Base-by-base conservation (phyloP, 2,888 invertebrate genomes). In the Acanthopleura granulata region DNA sequence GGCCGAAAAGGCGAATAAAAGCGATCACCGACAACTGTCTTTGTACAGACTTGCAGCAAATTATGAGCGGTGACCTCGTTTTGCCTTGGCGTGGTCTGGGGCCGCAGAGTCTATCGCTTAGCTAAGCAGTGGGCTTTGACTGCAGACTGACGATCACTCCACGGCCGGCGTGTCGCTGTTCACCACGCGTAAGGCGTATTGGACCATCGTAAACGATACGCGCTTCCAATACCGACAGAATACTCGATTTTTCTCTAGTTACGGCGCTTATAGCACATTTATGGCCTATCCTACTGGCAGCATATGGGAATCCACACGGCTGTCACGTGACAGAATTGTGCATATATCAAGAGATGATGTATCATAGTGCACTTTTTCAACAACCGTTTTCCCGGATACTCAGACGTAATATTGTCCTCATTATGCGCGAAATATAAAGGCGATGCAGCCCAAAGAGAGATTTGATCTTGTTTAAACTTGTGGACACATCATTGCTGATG, bases 31-130 rank as follows among this genome's bases (percentile, higher is more conserved):
- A 6, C 40, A 40, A 66, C 18, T 66, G 16, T 25, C 16, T 66
- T 27, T 29, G 71, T n/a, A 49, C 71, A 49, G 40, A n/a, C 49
- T 71, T 25, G n/a, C 22, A 66, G 66, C 66, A 66, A 27, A 66
- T 27, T 27, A 27, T 66, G 29, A 12, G 29, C 6, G 18, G 22
- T 66, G 66, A 66, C 66, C 66, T 66, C 22, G 22, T 66, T 66
- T 66, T 66, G 66, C 66, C 66, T 66, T 66, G 66, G 66, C 66
- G 66, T 66, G 66, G 66, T 66, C 66, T 66, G 66, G 66, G 29
- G 29, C 66, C 18, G 66, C 25, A 12, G 66, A 40, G 57, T 57
- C 57, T 57, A 57, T 57, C 57, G 57, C 57, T 57, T 18, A 57
- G 57, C 18, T 18, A 57, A 57, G 57, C 57, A 57, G 57, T 57